These are phyloP conservation scores for Dinoponera quadriceps DNA, from an alignment of 1,140 invertebrate genomes.

Conservation along the genomic window DNA sequence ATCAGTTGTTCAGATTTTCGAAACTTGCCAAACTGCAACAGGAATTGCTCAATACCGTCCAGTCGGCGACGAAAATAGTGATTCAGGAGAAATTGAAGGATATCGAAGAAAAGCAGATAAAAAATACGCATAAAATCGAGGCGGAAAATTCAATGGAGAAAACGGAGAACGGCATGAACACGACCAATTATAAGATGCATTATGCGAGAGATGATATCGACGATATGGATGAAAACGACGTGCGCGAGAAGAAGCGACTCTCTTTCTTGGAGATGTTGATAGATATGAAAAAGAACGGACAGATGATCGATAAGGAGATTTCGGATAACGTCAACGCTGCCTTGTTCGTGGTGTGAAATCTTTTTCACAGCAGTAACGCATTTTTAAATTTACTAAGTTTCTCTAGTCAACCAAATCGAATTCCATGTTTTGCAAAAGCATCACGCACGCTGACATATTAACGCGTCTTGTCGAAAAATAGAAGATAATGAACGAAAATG, in stretches of 20 bases:
- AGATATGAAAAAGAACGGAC: conserved; percentile 87
- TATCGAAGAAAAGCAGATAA: background rate
- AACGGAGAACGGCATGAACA: no score
- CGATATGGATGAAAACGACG: conserved; percentile 90
- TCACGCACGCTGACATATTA: no score
- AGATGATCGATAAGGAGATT: conserved; percentile 92
- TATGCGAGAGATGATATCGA: conserved; percentile 90
- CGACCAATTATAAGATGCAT: conserved; percentile 74
- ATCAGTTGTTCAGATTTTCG: conserved; percentile 88
- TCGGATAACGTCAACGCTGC: conserved; percentile 95
- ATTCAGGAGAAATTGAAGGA: conserved; percentile 86
- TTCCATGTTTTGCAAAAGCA: no score
- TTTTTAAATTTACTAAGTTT: no score
- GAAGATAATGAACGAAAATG: no score
- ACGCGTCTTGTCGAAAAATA: no score
- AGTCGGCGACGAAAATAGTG: conserved; percentile 88
- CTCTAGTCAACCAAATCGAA: no score
- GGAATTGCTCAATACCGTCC: conserved; percentile 87
- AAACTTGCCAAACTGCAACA: conserved; percentile 87
- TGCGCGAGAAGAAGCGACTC: conserved; percentile 91
- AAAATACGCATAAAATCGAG: background rate
- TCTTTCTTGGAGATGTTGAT: conserved; percentile 95
- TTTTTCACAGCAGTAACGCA: conserved; percentile 24
- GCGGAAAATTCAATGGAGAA: conserved; percentile 24
- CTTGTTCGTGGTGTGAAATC: conserved; percentile 93